Percentiles rank a stretch among this genome's conserved stretches.
phyloP scores from a whole-genome alignment of 2,888 invertebrate species.

The Dascillus cervinus region DNA sequence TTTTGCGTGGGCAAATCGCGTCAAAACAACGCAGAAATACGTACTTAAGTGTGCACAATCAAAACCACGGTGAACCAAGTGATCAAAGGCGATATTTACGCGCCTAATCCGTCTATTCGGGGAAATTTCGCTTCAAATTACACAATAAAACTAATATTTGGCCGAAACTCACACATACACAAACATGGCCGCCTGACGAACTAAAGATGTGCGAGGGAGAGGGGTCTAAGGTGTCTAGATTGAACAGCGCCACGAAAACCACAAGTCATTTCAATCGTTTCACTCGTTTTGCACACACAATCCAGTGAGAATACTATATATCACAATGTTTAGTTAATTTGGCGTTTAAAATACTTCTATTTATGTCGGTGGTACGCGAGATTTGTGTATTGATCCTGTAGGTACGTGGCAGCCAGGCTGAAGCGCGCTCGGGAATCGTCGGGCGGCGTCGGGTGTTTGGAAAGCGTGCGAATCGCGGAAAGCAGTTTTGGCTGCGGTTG shows the following conservation, averaged over 20 bases:
- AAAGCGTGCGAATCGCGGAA: conserved; percentile 31
- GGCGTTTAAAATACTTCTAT: conserved; percentile 43
- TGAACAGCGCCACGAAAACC: conserved; percentile 22
- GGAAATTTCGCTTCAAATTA: no score
- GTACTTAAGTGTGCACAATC: no score
- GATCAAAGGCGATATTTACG: no score
- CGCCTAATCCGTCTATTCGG: no score
- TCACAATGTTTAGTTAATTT: conserved; percentile 43
- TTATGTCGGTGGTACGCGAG: conserved; percentile 24
- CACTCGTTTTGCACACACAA: conserved; percentile 17
- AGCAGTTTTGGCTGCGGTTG: conserved; percentile 30
- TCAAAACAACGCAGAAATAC: no score
- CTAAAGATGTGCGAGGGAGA: conserved; percentile 28
- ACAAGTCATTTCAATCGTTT: conserved; percentile 30
- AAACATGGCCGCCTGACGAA: conserved; percentile 40
- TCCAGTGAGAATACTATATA: conserved; percentile 40
- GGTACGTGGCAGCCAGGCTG: conserved; percentile 35
- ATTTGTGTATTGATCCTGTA: conserved; percentile 41
- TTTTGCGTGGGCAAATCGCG: no score
- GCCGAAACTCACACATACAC: no score
- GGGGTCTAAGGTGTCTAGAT: conserved; percentile 27
- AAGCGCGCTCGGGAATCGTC: conserved; percentile 16
- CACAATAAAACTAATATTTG: no score
- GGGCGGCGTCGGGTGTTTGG: conserved; percentile 23
- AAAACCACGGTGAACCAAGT: no score